These are phyloP conservation scores for Aleiodes leptofemur DNA, from an alignment of 2,888 invertebrate species.

Conservation along the genomic window DNA sequence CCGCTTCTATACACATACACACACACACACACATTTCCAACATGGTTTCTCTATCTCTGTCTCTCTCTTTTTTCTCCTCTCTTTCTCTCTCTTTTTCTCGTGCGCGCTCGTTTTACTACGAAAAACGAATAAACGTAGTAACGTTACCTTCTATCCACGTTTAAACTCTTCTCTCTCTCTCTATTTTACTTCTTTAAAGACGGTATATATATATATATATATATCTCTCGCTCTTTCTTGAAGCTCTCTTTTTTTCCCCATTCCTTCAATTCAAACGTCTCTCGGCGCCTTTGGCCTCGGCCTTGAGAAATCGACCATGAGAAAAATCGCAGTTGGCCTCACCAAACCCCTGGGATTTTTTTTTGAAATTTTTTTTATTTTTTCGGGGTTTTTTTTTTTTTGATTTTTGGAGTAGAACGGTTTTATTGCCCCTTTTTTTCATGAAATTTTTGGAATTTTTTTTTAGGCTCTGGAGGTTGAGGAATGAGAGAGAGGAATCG, in stretches of 20 bases:
- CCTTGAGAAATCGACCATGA: slow-evolving; percentile 54
- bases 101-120: not conserved
- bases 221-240: not conserved
- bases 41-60: slow-evolving; percentile 3
- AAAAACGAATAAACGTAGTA: no score
- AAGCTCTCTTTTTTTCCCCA: not conserved
- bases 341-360: slow-evolving; percentile 5
- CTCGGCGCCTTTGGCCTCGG: slow-evolving; percentile 47
- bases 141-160: no score
- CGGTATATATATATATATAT: no score
- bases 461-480: not conserved
- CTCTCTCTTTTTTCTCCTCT: not conserved
- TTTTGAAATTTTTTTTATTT: slow-evolving; percentile 2
- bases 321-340: slow-evolving; percentile 39
- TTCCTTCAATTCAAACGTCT: not conserved
- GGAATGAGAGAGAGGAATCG: not conserved
- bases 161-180: not conserved
- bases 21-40: slow-evolving; percentile 23
- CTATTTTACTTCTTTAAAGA: slow-evolving; percentile 2
- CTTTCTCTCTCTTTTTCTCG: slow-evolving; percentile 1
- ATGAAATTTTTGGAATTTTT: slow-evolving; percentile 5
- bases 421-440: not conserved
- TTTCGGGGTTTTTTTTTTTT: slow-evolving; percentile 8
- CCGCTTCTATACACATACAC: slow-evolving; percentile 17
- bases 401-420: not conserved